Evolutionary conservation across 1,140 invertebrate species (phyloP), one percentile per base, ranked within the genome.

Genomic region (Rhyzopertha dominica): DNA sequence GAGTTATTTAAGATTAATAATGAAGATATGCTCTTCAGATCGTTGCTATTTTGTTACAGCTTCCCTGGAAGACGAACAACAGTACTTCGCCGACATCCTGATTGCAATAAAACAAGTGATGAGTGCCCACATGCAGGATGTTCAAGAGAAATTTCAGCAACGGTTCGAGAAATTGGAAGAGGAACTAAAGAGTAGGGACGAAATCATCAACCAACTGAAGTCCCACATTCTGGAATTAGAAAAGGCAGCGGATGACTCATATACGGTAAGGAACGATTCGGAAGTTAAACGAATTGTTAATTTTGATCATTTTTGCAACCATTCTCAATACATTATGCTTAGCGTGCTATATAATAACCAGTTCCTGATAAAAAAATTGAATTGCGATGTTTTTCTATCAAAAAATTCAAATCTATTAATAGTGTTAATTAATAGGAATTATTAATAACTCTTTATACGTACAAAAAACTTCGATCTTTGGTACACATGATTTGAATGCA

Each of bases 31-130:
- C n/a, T 26, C n/a, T 26, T 26, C 24, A 8, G 24, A 26, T 8
- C 24, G n/a, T 8, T 26, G n/a, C 7, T 16, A 14, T 8, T 31
- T 39, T 24, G 41, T 42, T 35, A 1, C 13, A 49, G 51, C 47
- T 24, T 53, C 72, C 55, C 48, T 66, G 69, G 75, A 73, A 42
- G 76, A 80, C 58, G 78, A 86, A 53, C 82, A 87, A 55, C 83
- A 87, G 63, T 86, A 82, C 70, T 80, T 87, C 58, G 77, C 79
- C 20, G 82, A 85, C 55, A 76, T 89, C 24, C 68, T 89, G 20
- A 63, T 76, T 46, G 84, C 82, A 28, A 86, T 89, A 32, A 82
- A 83, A 59, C 76, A 85, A 57, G 79, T 88, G 16, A 83, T 89
- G 61, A 82, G 84, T 62, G 72, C 74, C 10, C 80, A 83, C 62